phyloP scores from a whole-genome alignment of 2,113 vertebrate species.

The Calyptommatus sinebrachiatus region DNA sequence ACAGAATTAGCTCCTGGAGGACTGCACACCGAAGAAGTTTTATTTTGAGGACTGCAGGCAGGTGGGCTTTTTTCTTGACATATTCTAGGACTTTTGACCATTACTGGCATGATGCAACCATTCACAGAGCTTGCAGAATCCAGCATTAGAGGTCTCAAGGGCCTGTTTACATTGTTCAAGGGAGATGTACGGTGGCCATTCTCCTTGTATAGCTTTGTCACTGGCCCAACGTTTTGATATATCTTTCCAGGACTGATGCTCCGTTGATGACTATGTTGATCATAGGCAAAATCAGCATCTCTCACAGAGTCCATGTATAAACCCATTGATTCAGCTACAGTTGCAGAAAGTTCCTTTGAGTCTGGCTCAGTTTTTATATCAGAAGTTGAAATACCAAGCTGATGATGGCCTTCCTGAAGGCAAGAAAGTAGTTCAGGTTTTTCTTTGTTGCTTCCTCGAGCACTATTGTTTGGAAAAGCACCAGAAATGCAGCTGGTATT shows the following conservation, averaged over 20 bases:
- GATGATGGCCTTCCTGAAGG: constrained; percentile 80
- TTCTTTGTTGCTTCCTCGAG: constrained; percentile 84
- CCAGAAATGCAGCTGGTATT: constrained; percentile 80
- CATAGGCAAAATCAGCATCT: constrained; percentile 87
- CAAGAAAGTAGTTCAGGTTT: constrained; percentile 81
- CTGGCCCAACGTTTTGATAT: constrained; percentile 81
- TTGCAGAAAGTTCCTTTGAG: constrained; percentile 94
- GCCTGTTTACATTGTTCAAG: constrained; percentile 60
- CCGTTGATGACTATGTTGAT: constrained; percentile 78
- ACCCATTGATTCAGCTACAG: constrained; percentile 97
- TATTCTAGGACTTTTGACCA: constrained; percentile 72
- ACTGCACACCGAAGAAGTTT: constrained; percentile 77
- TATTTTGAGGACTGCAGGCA: constrained; percentile 83
- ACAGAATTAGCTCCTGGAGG: constrained; percentile 85
- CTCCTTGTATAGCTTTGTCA: constrained; percentile 80
- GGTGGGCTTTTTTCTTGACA: constrained; percentile 79
- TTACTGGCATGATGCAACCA: constrained; percentile 72
- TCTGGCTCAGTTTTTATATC: constrained; percentile 88
- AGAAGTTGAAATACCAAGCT: constrained; percentile 79
- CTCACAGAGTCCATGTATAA: constrained; percentile 95
- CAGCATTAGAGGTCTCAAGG: constrained; percentile 70
- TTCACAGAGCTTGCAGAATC: constrained; percentile 74
- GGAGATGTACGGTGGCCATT: constrained; percentile 72
- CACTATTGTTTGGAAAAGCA: constrained; percentile 68
- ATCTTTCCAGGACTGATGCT: constrained; percentile 83